Evolutionary conservation across 2,113 vertebrate species (phyloP), one percentile per base, ranked within the genome.

Genomic region (Sebastes fasciatus): DNA sequence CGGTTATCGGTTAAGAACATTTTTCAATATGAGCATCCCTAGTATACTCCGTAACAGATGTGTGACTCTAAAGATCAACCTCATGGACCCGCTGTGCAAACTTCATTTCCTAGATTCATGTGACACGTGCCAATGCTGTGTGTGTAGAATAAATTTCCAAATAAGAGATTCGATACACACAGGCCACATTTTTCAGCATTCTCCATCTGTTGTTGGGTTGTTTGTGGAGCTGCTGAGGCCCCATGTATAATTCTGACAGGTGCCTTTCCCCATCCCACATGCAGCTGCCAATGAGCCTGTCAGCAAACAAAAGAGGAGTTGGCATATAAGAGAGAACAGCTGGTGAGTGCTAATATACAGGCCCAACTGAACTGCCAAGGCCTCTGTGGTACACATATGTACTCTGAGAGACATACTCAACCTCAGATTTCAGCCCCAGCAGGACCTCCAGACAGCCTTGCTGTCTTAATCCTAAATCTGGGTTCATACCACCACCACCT

Each of bases 231-330:
- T 92, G 77, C 74, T 43, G 82, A 58, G 76, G 66, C 77, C 77
- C 62, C 68, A 61, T 86, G 85, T 87, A 74, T 87, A 84, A 90
- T 88, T 91, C 78, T 86, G 91, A 91, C 91, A 91, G 91, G 93
- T 91, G 87, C 88, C 83, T 78, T 88, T 87, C 49, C 77, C 82
- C 79, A 77, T 89, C 89, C 79, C 85, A 73, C 86, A 69, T 67
- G 85, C 90, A 89, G 87, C 90, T 92, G 92, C 90, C 89, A 85
- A 84, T 86, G 91, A 89, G 90, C 48, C 91, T 68, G 81, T 92
- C 89, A 74, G 90, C 84, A 91, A 94, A 94, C 90, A 91, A 87
- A 88, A 88, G 82, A 77, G 74, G 67, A 88, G 87, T 66, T 89
- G 89, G 90, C 91, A 86, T 90, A 60, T 82, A 75, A 57, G 55